Evolutionary conservation across 2,113 vertebrate genomes (phyloP).

Genomic region (Canis aureus): DNA sequence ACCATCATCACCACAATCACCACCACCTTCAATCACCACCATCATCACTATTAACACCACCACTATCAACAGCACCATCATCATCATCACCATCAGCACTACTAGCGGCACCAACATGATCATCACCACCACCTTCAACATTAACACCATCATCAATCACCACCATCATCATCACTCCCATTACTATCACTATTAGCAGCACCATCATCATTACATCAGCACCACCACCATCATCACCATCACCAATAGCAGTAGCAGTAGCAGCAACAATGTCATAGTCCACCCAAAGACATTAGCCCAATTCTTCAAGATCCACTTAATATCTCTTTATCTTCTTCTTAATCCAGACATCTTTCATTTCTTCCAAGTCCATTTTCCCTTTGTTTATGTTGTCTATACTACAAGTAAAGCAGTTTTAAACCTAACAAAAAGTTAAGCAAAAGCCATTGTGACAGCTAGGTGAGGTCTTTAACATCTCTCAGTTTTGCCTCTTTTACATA

Average conservation of each 20-base stretch:
- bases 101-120: rapidly evolving
- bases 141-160: background rate
- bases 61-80: rapidly evolving
- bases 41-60: rapidly evolving
- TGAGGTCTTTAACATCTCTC: background rate
- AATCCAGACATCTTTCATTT: background rate
- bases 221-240: background rate
- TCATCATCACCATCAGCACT: rapidly evolving
- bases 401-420: background rate
- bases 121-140: background rate
- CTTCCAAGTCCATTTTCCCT: background rate
- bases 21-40: background rate
- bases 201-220: rapidly evolving
- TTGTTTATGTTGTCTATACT: background rate
- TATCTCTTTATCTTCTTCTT: background rate
- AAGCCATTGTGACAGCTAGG: background rate
- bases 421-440: background rate
- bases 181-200: rapidly evolving
- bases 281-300: background rate
- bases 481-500: background rate
- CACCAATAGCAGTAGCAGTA: background rate
- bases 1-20: background rate
- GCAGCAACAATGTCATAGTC: background rate
- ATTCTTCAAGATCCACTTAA: background rate
- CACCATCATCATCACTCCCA: rapidly evolving